Conservation (phyloP, 2,113 vertebrate genomes). For the Mustela lutreola region DNA sequence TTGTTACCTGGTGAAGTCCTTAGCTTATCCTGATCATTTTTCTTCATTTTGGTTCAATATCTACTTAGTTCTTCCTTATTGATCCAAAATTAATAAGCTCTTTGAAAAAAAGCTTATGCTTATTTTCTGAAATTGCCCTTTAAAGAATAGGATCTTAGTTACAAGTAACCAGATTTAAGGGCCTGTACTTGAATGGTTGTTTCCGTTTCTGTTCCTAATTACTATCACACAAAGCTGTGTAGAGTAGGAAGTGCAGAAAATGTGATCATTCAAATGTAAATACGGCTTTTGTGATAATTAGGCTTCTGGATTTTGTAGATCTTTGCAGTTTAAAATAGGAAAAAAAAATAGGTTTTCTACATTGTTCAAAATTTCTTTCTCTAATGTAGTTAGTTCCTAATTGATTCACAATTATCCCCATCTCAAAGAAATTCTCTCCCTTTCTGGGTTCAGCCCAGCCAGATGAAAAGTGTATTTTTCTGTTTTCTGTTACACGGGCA, state of each 20-base stretch:
- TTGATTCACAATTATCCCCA: not conserved
- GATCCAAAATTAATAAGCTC: not conserved
- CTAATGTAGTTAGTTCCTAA: not conserved
- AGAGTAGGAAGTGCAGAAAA: not conserved
- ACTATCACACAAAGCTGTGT: not conserved
- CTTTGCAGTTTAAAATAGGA: not conserved
- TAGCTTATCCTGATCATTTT: not conserved
- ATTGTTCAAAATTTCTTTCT: not conserved
- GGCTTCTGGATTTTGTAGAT: not conserved
- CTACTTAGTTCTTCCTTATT: not conserved
- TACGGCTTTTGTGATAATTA: not conserved
- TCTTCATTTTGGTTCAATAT: not conserved
- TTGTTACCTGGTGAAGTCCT: not conserved
- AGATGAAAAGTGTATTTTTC: not conserved
- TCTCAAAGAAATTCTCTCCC: not conserved
- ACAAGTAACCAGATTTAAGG: not conserved
- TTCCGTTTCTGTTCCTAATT: conserved; percentile 24
- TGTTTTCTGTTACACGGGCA: not conserved
- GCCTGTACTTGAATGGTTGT: not conserved
- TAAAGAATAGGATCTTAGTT: not conserved
- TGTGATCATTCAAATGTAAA: conserved; percentile 22
- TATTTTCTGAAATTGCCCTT: not conserved
- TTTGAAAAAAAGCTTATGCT: not conserved
- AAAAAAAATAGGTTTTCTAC: not conserved
- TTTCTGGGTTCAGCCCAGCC: not conserved